Conservation (phyloP, 37 sponge, comb jelly and placozoan genomes). For the Cladorhizidae sp. region DNA sequence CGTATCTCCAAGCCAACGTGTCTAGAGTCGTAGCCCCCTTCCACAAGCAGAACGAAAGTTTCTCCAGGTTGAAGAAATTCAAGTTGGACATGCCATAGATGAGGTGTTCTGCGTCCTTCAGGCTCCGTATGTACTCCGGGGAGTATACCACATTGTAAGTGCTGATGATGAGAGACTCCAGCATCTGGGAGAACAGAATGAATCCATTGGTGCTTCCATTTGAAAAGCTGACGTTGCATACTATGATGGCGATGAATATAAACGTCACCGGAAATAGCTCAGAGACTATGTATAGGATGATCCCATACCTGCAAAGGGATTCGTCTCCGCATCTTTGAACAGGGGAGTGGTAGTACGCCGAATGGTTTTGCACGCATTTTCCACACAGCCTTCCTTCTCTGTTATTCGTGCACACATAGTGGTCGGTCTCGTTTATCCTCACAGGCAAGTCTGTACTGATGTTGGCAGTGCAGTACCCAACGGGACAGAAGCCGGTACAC, state of each 20-base stretch:
- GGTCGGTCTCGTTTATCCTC: background rate
- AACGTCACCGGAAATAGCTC: background rate
- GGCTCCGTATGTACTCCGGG: background rate
- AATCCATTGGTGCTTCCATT: constrained; percentile 13
- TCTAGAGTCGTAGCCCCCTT: constrained; percentile 35
- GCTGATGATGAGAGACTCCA: background rate
- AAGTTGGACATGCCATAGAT: constrained; percentile 17
- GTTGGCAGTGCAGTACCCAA: background rate
- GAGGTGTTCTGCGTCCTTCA: background rate
- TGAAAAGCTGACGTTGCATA: constrained; percentile 12
- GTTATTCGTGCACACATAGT: background rate
- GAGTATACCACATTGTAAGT: background rate
- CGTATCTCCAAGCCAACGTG: constrained; percentile 28
- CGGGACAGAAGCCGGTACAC: background rate
- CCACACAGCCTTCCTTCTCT: background rate
- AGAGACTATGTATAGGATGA: background rate
- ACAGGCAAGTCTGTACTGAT: background rate
- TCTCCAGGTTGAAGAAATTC: constrained; percentile 27
- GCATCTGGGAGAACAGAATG: constrained; percentile 7
- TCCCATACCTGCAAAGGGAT: background rate
- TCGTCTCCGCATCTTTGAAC: background rate
- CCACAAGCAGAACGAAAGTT: constrained; percentile 45
- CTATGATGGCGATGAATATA: constrained; percentile 4
- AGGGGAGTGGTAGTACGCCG: background rate
- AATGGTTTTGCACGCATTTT: background rate